Evolutionary conservation across 2,113 vertebrate genomes (phyloP).

Genomic region (Lucifuga dentata): DNA sequence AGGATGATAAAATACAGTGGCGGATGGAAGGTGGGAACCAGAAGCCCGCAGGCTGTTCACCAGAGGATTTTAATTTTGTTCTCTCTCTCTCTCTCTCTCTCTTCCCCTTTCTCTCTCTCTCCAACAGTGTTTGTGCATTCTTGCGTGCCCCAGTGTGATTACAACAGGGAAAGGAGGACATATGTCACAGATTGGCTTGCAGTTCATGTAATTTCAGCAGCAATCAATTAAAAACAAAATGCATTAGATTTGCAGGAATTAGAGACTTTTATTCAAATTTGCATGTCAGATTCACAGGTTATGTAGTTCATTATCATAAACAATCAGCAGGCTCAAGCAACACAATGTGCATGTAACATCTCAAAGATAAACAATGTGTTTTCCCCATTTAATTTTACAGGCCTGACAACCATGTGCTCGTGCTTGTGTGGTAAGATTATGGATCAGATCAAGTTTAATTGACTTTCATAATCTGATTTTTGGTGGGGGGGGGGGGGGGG

Average conservation of each 20-base stretch:
- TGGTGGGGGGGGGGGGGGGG: constrained; percentile 46
- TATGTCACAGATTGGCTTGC: constrained; percentile 31
- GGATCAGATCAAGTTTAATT: constrained; percentile 70
- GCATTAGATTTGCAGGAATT: constrained; percentile 2
- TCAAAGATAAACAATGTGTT: constrained; percentile 39
- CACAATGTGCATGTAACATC: constrained; percentile 27
- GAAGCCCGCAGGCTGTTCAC: constrained; percentile 61
- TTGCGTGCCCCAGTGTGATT: constrained; percentile 61
- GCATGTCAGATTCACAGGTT: constrained; percentile 13
- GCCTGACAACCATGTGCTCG: constrained; percentile 57
- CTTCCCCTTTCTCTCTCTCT: constrained; percentile 20
- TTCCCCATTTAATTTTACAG: constrained; percentile 45
- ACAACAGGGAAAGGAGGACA: constrained; percentile 38
- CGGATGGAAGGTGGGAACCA: constrained; percentile 55
- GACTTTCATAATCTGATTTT: constrained; percentile 74
- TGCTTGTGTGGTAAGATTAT: constrained; percentile 62
- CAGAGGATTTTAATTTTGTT: constrained; percentile 74
- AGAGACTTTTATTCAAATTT: constrained; percentile 1
- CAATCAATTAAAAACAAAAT: constrained; percentile 35
- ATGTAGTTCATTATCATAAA: not conserved
- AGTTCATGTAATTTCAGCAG: constrained; percentile 4
- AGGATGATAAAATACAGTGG: constrained; percentile 73
- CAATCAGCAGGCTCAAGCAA: not conserved
- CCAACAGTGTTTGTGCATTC: constrained; percentile 56
- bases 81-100: constrained; percentile 46